These are phyloP conservation scores for Galemys pyrenaicus DNA, from an alignment of 2,113 vertebrate genomes.

Conservation along the genomic window DNA sequence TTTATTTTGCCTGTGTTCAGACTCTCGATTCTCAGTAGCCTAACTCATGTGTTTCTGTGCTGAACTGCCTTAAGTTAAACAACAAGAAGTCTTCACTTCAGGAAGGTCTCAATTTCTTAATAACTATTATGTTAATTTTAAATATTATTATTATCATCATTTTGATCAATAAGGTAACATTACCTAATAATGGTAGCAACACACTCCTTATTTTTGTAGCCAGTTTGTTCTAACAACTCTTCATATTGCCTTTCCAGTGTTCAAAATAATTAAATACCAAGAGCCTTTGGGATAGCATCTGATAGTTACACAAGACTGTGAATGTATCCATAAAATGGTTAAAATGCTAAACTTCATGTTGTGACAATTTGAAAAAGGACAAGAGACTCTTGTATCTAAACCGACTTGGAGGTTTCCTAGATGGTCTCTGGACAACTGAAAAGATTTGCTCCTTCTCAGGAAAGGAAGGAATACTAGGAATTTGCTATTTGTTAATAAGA, in stretches of 20 bases:
- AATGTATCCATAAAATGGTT: background rate
- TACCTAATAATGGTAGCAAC: too few relatives aligned
- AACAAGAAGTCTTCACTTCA: background rate
- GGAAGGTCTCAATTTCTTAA: background rate
- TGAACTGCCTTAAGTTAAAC: background rate
- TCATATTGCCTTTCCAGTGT: background rate
- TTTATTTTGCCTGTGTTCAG: background rate
- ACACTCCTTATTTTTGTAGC: background rate
- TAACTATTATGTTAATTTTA: background rate
- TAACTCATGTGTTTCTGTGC: background rate
- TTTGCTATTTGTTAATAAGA: too few relatives aligned
- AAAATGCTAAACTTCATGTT: background rate
- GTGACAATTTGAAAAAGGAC: background rate
- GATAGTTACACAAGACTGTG: background rate
- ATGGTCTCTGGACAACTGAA: background rate
- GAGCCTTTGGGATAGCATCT: background rate
- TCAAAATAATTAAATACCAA: background rate
- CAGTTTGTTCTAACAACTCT: background rate
- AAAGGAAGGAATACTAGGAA: background rate
- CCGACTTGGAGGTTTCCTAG: background rate
- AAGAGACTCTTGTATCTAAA: background rate
- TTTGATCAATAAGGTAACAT: background rate
- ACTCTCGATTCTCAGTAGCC: background rate
- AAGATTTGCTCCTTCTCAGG: background rate
- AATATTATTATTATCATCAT: background rate